Conservation (phyloP, 1,140 invertebrate species). For the Papilio polyxenes region DNA sequence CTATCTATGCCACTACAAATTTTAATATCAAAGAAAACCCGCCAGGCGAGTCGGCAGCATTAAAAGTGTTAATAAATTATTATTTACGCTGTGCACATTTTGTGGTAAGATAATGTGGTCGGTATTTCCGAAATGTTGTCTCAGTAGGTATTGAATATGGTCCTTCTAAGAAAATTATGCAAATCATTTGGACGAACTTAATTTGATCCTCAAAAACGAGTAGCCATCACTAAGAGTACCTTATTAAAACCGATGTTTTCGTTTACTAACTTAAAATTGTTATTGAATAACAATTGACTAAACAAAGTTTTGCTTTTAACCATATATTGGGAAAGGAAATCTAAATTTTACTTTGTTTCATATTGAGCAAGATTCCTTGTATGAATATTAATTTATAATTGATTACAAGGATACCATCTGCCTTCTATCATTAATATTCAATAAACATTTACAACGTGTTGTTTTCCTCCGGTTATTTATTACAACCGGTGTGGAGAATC, state of each 20-base stretch:
- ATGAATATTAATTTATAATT: conserved; percentile 28
- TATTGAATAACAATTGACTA: neutral
- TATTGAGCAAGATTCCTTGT: neutral
- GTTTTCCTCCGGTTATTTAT: conserved; percentile 13
- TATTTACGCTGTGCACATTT: neutral
- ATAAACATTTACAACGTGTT: conserved; percentile 14
- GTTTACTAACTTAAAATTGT: too few species aligned
- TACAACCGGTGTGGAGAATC: neutral
- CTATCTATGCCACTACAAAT: too few species aligned
- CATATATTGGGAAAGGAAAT: neutral
- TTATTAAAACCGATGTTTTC: neutral
- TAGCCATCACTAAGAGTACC: neutral
- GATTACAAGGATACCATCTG: conserved; percentile 28
- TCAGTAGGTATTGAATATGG: neutral
- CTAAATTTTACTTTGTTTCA: neutral
- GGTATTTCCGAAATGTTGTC: neutral
- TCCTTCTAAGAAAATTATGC: neutral
- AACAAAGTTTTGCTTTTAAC: neutral
- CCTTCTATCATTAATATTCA: conserved; percentile 35
- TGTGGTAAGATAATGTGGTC: neutral
- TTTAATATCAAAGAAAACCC: too few species aligned
- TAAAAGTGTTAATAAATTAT: neutral
- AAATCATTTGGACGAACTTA: neutral
- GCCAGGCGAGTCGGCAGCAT: neutral
- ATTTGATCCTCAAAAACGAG: neutral